phyloP scores from a whole-genome alignment of 2,797 vertebrate genomes.

The Premnoplex brunnescens region DNA sequence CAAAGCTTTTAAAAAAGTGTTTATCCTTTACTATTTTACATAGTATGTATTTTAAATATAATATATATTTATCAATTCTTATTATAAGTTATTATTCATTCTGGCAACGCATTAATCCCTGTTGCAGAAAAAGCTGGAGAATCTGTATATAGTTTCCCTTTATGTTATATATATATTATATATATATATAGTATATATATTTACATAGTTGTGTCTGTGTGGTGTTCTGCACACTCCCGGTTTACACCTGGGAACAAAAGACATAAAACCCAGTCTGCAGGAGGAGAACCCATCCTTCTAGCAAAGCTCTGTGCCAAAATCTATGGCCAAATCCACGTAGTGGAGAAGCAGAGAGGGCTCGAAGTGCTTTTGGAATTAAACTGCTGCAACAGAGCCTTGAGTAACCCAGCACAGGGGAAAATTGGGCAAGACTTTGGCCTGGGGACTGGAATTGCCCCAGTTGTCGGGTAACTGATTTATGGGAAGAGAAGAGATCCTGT shows the following conservation, averaged over 20 bases:
- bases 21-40: background rate
- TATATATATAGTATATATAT: background rate
- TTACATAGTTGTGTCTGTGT: no score
- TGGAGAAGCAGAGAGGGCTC: background rate
- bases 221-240: background rate
- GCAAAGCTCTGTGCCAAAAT: background rate
- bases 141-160: background rate
- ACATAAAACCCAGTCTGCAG: background rate
- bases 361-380: background rate
- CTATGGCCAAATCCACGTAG: background rate
- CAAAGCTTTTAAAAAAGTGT: background rate
- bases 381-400: background rate
- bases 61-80: background rate
- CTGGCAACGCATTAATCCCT: background rate
- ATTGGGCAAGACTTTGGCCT: background rate
- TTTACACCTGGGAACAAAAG: background rate
- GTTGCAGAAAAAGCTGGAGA: background rate
- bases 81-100: background rate
- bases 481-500: fast-evolving
- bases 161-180: background rate
- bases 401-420: background rate
- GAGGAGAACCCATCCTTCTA: background rate
- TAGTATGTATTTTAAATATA: background rate
- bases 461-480: background rate
- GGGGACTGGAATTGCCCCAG: background rate